A percentile compares a stretch with the other conserved stretches of the same genome.
phyloP scores from a whole-genome alignment of 2,888 invertebrate genomes.

The Aleiodes leptofemur region DNA sequence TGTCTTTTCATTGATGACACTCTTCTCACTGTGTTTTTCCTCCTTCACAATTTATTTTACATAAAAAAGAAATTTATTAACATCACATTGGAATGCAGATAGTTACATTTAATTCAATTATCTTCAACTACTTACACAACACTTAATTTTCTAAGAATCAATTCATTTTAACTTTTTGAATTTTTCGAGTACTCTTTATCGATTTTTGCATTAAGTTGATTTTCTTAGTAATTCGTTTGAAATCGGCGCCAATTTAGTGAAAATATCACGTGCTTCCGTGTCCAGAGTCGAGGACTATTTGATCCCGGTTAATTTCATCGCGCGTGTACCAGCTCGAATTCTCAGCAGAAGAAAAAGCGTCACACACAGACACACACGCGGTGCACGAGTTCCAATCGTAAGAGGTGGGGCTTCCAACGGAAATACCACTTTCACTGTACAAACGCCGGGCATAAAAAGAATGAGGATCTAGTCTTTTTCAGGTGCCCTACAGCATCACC shows the following conservation, averaged over 20 bases:
- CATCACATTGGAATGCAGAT: no score
- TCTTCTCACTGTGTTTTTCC: no score
- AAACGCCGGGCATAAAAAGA: slow-evolving; percentile 26
- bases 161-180: neutral
- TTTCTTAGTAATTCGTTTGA: slow-evolving; percentile 4
- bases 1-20: neutral
- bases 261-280: slow-evolving; percentile 54
- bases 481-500: slow-evolving; percentile 21
- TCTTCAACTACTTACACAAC: neutral
- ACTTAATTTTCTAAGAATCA: neutral
- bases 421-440: slow-evolving; percentile 43
- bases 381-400: slow-evolving; percentile 62
- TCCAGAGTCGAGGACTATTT: slow-evolving; percentile 58
- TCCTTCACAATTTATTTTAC: no score
- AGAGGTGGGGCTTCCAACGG: slow-evolving; percentile 60
- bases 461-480: neutral
- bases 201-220: neutral
- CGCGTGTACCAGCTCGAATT: slow-evolving; percentile 45
- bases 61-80: no score
- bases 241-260: slow-evolving; percentile 13
- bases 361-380: slow-evolving; percentile 53
- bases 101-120: no score
- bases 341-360: slow-evolving; percentile 48
- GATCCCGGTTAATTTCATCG: slow-evolving; percentile 59
- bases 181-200: neutral